Evolutionary conservation across 2,113 vertebrate genomes (phyloP).

Genomic region (Neofelis nebulosa): DNA sequence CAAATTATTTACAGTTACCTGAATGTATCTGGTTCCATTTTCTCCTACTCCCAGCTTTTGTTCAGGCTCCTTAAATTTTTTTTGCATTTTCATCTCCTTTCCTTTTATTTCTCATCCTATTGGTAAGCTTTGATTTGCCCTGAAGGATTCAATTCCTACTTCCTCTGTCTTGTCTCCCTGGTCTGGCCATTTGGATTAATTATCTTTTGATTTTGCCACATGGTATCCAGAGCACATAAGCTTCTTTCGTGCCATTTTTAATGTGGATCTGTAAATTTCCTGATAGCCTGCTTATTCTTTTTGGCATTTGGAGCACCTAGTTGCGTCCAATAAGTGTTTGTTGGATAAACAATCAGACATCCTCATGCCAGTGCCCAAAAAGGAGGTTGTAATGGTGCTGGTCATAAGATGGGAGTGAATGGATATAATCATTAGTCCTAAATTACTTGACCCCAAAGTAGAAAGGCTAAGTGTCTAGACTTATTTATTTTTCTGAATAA

Average conservation of each 20-base stretch:
- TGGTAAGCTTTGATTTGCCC: background rate
- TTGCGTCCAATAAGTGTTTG: background rate
- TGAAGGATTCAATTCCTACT: background rate
- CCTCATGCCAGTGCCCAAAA: background rate
- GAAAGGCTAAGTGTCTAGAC: background rate
- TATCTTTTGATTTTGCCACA: background rate
- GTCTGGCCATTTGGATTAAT: background rate
- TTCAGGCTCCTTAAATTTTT: background rate
- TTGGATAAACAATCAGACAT: background rate
- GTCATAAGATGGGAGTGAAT: background rate
- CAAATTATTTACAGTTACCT: background rate
- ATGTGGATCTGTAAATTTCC: background rate
- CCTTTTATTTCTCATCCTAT: background rate
- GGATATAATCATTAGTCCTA: background rate
- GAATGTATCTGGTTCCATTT: background rate
- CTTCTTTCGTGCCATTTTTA: background rate
- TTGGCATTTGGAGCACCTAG: background rate
- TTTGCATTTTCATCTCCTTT: background rate
- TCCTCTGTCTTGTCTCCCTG: background rate
- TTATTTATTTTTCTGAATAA: conserved; percentile 90
- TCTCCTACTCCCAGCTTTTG: background rate
- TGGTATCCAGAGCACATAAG: background rate
- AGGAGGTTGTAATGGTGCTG: background rate
- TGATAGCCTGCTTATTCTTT: background rate
- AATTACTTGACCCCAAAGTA: background rate